Evolutionary conservation across 2,888 invertebrate genomes (phyloP).

Genomic region (Phasia obesa): DNA sequence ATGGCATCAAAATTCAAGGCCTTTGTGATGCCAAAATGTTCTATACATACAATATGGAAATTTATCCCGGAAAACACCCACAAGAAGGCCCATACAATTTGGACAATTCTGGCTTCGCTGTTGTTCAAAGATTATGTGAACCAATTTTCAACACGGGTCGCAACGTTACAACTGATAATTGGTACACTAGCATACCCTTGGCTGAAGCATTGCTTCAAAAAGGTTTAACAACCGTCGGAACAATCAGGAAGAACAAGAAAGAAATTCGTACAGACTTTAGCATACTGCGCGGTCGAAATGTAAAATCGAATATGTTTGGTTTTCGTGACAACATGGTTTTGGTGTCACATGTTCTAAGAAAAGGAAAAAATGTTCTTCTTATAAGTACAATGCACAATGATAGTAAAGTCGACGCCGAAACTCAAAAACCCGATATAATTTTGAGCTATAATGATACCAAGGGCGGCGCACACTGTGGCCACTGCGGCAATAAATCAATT

Average conservation of each 20-base stretch:
- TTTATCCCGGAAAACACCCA: too few relatives aligned
- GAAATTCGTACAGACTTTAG: too few relatives aligned
- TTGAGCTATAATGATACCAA: slow-evolving; percentile 35
- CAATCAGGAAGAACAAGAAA: slow-evolving; percentile 1
- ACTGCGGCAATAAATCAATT: too few relatives aligned
- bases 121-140: slow-evolving; percentile 25
- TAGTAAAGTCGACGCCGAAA: slow-evolving; percentile 2
- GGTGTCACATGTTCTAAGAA: slow-evolving; percentile 9
- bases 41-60: slow-evolving; percentile 48
- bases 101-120: too few relatives aligned
- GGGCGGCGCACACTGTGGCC: too few relatives aligned
- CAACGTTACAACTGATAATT: slow-evolving; percentile 47
- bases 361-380: slow-evolving; percentile 1
- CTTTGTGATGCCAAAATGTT: slow-evolving; percentile 9
- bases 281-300: too few relatives aligned
- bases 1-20: slow-evolving; percentile 1
- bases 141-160: background rate
- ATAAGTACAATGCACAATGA: slow-evolving; percentile 1
- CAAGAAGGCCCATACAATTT: too few relatives aligned
- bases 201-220: slow-evolving; percentile 45
- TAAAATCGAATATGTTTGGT: slow-evolving; percentile 52
- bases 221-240: slow-evolving; percentile 54
- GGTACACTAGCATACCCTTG: slow-evolving; percentile 32
- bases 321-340: slow-evolving; percentile 57
- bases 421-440: background rate